Percentiles rank a stretch among this genome's conserved stretches.
phyloP scores from a whole-genome alignment of 2,888 invertebrate species.

The Ichneumoninae sp. region DNA sequence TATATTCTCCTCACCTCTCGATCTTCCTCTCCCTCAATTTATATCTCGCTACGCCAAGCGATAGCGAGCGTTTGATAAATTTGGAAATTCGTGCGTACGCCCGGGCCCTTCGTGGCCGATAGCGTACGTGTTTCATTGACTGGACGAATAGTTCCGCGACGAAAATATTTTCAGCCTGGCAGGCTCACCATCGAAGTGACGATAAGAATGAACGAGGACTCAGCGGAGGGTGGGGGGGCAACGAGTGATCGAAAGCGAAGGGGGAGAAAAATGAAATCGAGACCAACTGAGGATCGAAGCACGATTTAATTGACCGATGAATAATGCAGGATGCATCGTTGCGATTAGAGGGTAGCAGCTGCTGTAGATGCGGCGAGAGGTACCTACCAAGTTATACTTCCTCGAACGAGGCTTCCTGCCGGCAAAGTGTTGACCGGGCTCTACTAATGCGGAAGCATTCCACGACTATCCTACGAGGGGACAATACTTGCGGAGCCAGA shows the following conservation, averaged over 20 bases:
- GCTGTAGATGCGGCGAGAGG: constrained; percentile 72
- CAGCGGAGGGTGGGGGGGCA: neutral
- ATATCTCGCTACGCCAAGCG: neutral
- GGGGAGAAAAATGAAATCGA: constrained; percentile 32
- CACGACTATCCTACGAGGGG: constrained; percentile 69
- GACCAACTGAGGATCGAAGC: constrained; percentile 66
- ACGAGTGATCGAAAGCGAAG: neutral
- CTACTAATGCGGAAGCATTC: constrained; percentile 61
- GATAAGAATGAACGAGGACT: neutral
- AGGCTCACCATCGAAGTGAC: neutral
- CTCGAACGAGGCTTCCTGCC: constrained; percentile 80
- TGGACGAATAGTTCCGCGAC: neutral
- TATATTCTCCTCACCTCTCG: no score
- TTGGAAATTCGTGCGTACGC: neutral
- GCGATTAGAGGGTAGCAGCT: constrained; percentile 76
- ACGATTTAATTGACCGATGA: constrained; percentile 78
- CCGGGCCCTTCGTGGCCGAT: neutral
- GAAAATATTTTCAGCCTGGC: neutral
- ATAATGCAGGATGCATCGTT: constrained; percentile 79
- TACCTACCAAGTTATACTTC: constrained; percentile 79
- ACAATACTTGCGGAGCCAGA: constrained; percentile 76
- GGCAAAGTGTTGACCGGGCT: constrained; percentile 76
- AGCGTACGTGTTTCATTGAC: neutral
- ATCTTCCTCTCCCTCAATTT: neutral
- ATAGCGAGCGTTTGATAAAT: neutral